Conservation (phyloP, 2,797 vertebrate species). For the Brachyalestes nurse region DNA sequence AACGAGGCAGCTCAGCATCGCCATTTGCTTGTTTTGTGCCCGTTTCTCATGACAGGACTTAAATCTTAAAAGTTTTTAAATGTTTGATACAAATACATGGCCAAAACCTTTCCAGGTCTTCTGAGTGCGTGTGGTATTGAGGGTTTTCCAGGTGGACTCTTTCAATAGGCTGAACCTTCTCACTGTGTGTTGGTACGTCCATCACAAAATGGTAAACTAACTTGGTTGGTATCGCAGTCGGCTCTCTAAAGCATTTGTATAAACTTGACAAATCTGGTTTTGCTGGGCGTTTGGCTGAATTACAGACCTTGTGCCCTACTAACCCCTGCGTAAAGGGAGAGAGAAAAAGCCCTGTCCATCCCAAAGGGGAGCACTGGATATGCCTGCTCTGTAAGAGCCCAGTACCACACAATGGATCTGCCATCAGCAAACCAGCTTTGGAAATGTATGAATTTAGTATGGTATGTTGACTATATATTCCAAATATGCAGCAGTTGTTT, state of each 20-base stretch:
- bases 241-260: constrained; percentile 3
- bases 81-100: no score
- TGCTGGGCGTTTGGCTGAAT: constrained; percentile 5
- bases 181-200: not conserved
- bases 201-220: not conserved
- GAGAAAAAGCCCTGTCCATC: not conserved
- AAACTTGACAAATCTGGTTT: not conserved
- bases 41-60: no score
- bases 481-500: not conserved
- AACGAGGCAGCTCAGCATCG: no score
- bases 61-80: no score
- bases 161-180: no score
- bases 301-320: constrained; percentile 16
- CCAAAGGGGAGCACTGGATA: not conserved
- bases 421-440: not conserved
- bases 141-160: no score
- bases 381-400: constrained; percentile 1
- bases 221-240: not conserved
- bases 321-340: not conserved
- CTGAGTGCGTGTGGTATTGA: no score
- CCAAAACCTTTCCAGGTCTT: no score
- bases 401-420: not conserved
- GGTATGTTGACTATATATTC: not conserved
- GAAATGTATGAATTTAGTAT: not conserved
- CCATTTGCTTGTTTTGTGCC: no score